Percentiles rank a stretch among this genome's conserved stretches.
Evolutionary conservation across 2,888 invertebrate species (phyloP).

Genomic region (Lasioglossum leucozonium): DNA sequence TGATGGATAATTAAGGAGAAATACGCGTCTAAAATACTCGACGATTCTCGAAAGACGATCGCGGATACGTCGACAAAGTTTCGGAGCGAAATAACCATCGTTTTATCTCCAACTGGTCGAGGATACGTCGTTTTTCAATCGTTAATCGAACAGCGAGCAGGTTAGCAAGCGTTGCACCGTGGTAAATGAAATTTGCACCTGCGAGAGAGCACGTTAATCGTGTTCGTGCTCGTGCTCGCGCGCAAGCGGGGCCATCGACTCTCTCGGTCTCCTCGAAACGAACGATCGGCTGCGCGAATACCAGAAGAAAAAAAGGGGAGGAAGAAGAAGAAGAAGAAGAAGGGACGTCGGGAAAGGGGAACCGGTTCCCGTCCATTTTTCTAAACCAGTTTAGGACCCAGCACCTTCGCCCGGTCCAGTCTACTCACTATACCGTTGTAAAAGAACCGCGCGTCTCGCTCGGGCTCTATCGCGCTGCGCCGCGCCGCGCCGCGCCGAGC

Average conservation of each 20-base stretch:
- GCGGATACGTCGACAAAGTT: background rate
- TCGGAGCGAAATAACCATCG: background rate
- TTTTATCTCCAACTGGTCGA: background rate
- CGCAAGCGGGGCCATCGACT: conserved; percentile 65
- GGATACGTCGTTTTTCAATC: background rate
- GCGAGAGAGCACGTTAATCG: conserved; percentile 51
- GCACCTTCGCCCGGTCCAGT: conserved; percentile 68
- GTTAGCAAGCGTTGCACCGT: background rate
- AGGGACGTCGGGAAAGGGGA: conserved; percentile 45
- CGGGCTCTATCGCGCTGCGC: conserved; percentile 31
- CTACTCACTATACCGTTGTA: conserved; percentile 84
- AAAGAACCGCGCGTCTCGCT: conserved; percentile 40
- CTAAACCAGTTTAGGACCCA: conserved; percentile 82
- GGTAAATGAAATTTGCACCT: conserved; percentile 62
- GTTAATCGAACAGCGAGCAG: background rate
- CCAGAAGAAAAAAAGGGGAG: conserved; percentile 22
- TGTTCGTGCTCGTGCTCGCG: conserved; percentile 8
- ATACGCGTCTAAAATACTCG: background rate
- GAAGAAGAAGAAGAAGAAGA: background rate
- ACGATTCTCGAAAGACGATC: background rate
- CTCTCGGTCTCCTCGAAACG: conserved; percentile 31
- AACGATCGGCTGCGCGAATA: conserved; percentile 9
- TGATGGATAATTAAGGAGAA: background rate
- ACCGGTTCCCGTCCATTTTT: conserved; percentile 73
- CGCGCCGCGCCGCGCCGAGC: conserved; percentile 5